Evolutionary conservation across 2,888 invertebrate genomes (phyloP).

Genomic region (Athripsodes cinereus): DNA sequence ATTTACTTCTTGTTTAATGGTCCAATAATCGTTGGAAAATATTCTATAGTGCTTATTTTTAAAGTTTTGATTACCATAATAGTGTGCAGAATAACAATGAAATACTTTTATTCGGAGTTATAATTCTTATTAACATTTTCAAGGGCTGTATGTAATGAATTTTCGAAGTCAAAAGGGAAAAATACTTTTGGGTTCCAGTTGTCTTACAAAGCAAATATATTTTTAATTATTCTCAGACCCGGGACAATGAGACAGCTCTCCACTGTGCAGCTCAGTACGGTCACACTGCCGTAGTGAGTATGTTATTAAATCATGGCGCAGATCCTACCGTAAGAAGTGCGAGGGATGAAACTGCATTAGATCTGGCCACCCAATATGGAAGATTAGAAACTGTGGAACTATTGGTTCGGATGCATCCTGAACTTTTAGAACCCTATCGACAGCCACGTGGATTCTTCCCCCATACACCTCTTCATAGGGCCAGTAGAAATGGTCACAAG

Average conservation of each 20-base stretch:
- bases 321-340: slow-evolving; percentile 84
- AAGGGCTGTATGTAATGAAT: too few species aligned
- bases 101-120: too few species aligned
- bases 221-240: slow-evolving; percentile 65
- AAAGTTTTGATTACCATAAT: too few species aligned
- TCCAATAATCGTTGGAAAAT: too few species aligned
- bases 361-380: slow-evolving; percentile 90
- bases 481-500: slow-evolving; percentile 89
- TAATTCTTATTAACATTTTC: too few species aligned
- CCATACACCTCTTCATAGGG: slow-evolving; percentile 87
- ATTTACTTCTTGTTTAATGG: too few species aligned
- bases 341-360: slow-evolving; percentile 86
- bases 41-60: too few species aligned
- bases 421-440: slow-evolving; percentile 68
- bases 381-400: slow-evolving; percentile 85
- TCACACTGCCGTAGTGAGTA: slow-evolving; percentile 75
- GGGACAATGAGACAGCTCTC: slow-evolving; percentile 86
- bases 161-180: too few species aligned
- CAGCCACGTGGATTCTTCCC: slow-evolving; percentile 51
- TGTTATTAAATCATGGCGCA: slow-evolving; percentile 77
- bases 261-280: slow-evolving; percentile 93
- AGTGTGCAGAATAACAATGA: too few species aligned
- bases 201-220: too few species aligned
- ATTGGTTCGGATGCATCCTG: slow-evolving; percentile 76
- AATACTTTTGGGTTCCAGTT: too few species aligned